phyloP scores from a whole-genome alignment of 2,797 vertebrate genomes.

The Crypturellus tataupa region DNA sequence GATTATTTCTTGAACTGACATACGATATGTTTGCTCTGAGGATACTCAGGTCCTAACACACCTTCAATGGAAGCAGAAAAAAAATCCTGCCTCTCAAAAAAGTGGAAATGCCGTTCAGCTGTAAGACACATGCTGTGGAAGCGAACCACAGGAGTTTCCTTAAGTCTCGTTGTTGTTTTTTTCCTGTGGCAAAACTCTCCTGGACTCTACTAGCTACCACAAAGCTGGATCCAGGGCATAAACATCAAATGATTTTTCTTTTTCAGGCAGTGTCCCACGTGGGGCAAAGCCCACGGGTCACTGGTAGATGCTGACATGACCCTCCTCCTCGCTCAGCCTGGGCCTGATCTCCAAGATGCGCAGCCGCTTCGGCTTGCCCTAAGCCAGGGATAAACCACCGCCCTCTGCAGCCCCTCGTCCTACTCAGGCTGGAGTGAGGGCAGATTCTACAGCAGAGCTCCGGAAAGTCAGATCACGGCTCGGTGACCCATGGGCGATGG shows the following conservation, averaged over 20 bases:
- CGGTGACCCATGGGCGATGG: background rate
- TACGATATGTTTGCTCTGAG: background rate
- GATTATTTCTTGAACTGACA: background rate
- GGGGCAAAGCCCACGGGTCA: background rate
- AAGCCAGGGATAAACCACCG: background rate
- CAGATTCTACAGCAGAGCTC: background rate
- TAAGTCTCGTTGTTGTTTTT: background rate
- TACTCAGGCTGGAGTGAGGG: fast-evolving
- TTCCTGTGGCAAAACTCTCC: background rate
- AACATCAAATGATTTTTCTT: background rate
- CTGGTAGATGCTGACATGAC: background rate
- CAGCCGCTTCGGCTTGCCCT: background rate
- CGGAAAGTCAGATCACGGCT: background rate
- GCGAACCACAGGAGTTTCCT: background rate
- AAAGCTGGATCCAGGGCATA: background rate
- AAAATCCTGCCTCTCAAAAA: background rate
- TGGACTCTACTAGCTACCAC: background rate
- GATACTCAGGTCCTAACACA: background rate
- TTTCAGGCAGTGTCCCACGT: background rate
- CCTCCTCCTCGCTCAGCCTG: background rate
- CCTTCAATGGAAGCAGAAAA: background rate
- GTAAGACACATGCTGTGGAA: background rate
- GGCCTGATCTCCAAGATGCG: background rate
- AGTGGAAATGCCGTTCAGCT: background rate
- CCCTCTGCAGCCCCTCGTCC: background rate